These are phyloP conservation scores for Zootoca vivipara DNA, from an alignment of 2,113 vertebrate genomes.

Conservation along the genomic window DNA sequence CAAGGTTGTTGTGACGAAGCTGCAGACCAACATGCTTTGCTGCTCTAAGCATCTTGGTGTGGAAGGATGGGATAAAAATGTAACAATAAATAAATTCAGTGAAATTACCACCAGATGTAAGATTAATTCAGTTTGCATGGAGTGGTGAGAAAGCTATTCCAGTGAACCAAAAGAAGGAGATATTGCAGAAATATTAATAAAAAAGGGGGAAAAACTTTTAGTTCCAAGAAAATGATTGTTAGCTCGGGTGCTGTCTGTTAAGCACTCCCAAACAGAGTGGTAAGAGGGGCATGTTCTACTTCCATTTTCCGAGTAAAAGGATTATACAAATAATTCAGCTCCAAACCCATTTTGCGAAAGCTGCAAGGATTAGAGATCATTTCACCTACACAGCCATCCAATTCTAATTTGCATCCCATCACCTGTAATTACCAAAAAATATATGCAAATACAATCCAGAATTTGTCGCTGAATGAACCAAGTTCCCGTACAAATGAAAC, in stretches of 20 bases:
- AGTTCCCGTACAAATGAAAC: slow-evolving; percentile 38
- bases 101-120: not conserved
- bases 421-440: slow-evolving; percentile 53
- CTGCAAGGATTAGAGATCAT: slow-evolving; percentile 62
- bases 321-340: slow-evolving; percentile 57
- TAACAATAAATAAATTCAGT: not conserved
- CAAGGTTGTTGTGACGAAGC: not conserved
- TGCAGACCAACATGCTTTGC: not conserved
- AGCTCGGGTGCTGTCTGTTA: not conserved
- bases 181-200: slow-evolving; percentile 8
- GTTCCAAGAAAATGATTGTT: not conserved
- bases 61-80: not conserved
- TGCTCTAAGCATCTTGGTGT: too few species aligned
- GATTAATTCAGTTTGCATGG: not conserved
- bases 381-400: slow-evolving; percentile 52
- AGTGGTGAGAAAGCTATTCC: not conserved
- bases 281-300: not conserved
- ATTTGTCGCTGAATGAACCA: slow-evolving; percentile 17
- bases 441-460: slow-evolving; percentile 16
- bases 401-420: slow-evolving; percentile 57
- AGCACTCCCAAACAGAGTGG: not conserved
- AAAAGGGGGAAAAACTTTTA: not conserved
- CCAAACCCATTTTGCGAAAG: slow-evolving; percentile 54
- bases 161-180: slow-evolving; percentile 22
- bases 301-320: slow-evolving; percentile 41